Conservation (phyloP, 2,797 vertebrate genomes). For the Rhincodon typus region DNA sequence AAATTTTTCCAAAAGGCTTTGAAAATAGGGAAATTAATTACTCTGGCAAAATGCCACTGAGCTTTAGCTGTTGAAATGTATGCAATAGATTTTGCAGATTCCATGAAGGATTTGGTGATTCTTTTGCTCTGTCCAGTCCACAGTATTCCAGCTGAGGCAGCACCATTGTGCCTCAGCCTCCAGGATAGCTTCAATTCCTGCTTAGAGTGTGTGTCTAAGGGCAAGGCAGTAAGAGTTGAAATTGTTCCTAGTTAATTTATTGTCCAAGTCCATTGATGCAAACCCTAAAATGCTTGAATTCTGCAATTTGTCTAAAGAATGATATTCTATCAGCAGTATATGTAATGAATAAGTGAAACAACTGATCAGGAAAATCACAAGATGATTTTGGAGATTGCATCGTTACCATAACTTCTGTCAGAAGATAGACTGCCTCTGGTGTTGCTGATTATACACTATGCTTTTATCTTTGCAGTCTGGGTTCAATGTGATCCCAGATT, state of each 20-base stretch:
- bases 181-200: background rate
- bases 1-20: background rate
- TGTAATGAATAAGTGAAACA: background rate
- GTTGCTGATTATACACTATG: background rate
- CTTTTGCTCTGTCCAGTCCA: background rate
- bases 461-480: background rate
- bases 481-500: background rate
- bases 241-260: slow-evolving; percentile 9
- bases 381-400: background rate
- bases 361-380: background rate
- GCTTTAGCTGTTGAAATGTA: background rate
- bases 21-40: background rate
- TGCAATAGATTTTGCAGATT: slow-evolving; percentile 8
- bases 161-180: slow-evolving; percentile 12
- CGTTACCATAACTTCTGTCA: background rate
- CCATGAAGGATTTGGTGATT: background rate
- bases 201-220: background rate
- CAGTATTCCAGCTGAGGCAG: background rate
- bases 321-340: too few species aligned
- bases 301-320: background rate
- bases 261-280: background rate
- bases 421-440: background rate
- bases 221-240: background rate
- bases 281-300: background rate
- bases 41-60: background rate